Percentiles rank a stretch among this genome's conserved stretches.
These are phyloP conservation scores for Propithecus coquereli DNA, from an alignment of 2,113 vertebrate genomes.

Conservation along the genomic window DNA sequence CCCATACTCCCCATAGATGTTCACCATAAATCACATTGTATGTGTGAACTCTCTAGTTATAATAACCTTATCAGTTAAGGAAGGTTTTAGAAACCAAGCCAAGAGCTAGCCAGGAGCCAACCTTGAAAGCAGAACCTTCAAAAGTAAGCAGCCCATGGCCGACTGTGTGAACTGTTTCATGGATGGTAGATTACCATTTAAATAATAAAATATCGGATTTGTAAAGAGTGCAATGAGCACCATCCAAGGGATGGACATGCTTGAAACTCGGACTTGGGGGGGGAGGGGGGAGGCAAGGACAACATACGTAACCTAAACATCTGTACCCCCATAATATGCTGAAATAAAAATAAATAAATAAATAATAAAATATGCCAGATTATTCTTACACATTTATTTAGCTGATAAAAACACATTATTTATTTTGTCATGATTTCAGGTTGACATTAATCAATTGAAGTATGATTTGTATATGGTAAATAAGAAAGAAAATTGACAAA, in stretches of 20 bases:
- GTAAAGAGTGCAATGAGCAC: too few species aligned
- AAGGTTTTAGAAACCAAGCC: background rate
- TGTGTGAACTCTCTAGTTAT: too few species aligned
- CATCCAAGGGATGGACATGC: too few species aligned
- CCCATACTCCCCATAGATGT: background rate
- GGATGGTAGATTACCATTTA: background rate
- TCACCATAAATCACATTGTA: background rate
- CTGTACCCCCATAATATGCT: too few species aligned
- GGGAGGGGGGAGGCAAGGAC: too few species aligned
- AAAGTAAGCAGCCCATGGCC: background rate
- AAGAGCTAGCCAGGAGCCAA: background rate
- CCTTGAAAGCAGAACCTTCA: background rate
- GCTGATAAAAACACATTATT: background rate
- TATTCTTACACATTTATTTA: background rate
- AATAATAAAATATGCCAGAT: background rate
- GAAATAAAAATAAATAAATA: slow-evolving; percentile 13
- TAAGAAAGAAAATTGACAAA: background rate
- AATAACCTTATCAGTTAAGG: background rate
- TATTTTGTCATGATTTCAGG: background rate
- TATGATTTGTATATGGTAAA: background rate
- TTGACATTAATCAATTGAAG: background rate
- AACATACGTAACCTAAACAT: too few species aligned
- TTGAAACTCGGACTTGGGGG: too few species aligned
- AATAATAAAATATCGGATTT: background rate
- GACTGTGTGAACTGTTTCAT: background rate